These are phyloP conservation scores for Egretta garzetta DNA, from an alignment of 2,113 vertebrate species.

Conservation along the genomic window DNA sequence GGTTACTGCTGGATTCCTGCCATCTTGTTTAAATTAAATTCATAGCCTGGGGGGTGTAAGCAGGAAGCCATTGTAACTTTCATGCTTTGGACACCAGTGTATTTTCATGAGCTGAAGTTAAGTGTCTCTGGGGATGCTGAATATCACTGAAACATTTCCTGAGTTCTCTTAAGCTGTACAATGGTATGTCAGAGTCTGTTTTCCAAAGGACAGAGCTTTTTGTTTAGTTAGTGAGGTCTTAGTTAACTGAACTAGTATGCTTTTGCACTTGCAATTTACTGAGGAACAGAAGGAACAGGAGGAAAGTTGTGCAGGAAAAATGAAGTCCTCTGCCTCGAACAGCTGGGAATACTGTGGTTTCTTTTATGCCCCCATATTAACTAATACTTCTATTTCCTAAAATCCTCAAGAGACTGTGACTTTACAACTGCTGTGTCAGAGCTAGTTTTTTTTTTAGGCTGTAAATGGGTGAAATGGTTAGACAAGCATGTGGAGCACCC, in stretches of 20 bases:
- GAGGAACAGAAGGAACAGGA: neutral
- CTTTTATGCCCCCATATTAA: neutral
- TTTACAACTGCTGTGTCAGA: neutral
- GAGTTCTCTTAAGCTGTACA: slow-evolving; percentile 64
- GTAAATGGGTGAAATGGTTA: neutral
- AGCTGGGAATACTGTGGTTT: neutral
- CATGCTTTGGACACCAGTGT: slow-evolving; percentile 65
- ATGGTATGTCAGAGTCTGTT: slow-evolving; percentile 67
- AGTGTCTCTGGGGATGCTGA: slow-evolving; percentile 73
- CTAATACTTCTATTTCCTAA: neutral
- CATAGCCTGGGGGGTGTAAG: slow-evolving; percentile 31
- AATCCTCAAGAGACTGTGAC: neutral
- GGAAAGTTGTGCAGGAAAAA: neutral
- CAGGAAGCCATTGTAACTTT: slow-evolving; percentile 77
- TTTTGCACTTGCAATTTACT: neutral
- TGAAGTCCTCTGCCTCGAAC: neutral
- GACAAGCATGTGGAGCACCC: neutral
- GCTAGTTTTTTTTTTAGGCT: neutral
- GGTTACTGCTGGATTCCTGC: slow-evolving; percentile 65
- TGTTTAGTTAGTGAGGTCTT: slow-evolving; percentile 65
- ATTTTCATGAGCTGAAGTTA: slow-evolving; percentile 77
- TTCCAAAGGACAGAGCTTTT: slow-evolving; percentile 67
- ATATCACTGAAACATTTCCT: slow-evolving; percentile 82
- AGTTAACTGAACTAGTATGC: slow-evolving; percentile 4
- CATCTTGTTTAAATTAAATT: slow-evolving; percentile 78